phyloP scores from a whole-genome alignment of 2,888 invertebrate species.

The Xanthia icteritia region DNA sequence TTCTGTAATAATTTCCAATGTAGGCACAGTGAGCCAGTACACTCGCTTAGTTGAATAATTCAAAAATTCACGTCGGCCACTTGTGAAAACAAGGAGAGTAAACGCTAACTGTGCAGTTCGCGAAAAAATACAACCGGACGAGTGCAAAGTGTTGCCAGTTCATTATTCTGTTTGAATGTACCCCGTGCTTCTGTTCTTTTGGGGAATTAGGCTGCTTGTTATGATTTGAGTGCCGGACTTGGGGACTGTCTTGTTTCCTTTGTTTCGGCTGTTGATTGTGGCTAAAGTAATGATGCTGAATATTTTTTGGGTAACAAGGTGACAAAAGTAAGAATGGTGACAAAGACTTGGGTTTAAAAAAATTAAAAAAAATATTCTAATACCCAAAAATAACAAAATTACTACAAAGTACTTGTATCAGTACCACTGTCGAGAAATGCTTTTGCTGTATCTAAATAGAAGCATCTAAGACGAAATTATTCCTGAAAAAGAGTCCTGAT shows the following conservation, averaged over 20 bases:
- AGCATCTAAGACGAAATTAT: not conserved
- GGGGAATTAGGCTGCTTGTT: slow-evolving; percentile 57
- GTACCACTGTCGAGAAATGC: not conserved
- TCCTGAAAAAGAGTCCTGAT: not conserved
- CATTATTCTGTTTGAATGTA: slow-evolving; percentile 69
- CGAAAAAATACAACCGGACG: slow-evolving; percentile 70
- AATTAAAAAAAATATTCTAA: not conserved
- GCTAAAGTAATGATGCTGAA: slow-evolving; percentile 30
- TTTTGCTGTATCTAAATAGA: not conserved
- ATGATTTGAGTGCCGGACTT: slow-evolving; percentile 56
- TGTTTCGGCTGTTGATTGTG: slow-evolving; percentile 31
- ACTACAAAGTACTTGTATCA: not conserved
- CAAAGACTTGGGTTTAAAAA: not conserved
- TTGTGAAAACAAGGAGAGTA: slow-evolving; percentile 76
- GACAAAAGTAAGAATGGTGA: not conserved
- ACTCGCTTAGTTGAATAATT: slow-evolving; percentile 82
- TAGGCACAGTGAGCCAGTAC: slow-evolving; percentile 69
- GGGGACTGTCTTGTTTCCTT: slow-evolving; percentile 28
- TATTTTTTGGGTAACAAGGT: slow-evolving; percentile 20
- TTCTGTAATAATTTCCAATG: slow-evolving; percentile 67
- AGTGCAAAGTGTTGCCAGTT: slow-evolving; percentile 61
- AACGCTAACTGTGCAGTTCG: slow-evolving; percentile 72
- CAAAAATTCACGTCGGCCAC: slow-evolving; percentile 79
- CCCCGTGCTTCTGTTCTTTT: slow-evolving; percentile 58
- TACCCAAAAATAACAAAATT: not conserved